A percentile compares a stretch with the other conserved stretches of the same genome.
These are phyloP conservation scores for Himantopus leucocephalus DNA, from an alignment of 2,113 vertebrate species.

Conservation along the genomic window DNA sequence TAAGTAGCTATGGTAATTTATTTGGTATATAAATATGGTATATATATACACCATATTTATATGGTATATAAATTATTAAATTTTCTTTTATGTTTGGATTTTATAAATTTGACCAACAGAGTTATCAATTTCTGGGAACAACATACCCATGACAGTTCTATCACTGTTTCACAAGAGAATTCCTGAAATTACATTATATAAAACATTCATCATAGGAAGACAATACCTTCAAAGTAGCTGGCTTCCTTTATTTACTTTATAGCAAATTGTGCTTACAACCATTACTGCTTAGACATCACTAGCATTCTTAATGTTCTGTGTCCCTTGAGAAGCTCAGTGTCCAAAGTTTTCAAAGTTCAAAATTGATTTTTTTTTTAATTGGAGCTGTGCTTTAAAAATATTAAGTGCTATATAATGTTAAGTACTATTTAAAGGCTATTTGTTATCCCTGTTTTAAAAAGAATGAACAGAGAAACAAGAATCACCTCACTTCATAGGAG, in stretches of 20 bases:
- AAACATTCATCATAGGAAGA: not conserved
- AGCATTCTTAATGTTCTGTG: not conserved
- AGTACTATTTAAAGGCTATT: not conserved
- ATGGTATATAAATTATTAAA: not conserved
- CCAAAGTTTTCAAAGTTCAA: not conserved
- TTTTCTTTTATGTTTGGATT: not conserved
- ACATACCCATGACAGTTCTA: not conserved
- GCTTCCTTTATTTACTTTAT: not conserved
- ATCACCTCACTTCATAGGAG: not conserved
- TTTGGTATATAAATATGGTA: no score
- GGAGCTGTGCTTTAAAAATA: not conserved
- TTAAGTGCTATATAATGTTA: not conserved
- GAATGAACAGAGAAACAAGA: not conserved
- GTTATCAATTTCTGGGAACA: not conserved
- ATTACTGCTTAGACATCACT: not conserved
- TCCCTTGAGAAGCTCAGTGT: not conserved
- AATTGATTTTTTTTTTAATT: not conserved
- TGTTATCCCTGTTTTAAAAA: not conserved
- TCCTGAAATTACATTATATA: not conserved
- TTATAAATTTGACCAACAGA: not conserved
- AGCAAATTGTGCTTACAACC: not conserved
- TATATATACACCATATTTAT: no score
- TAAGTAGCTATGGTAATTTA: not conserved
- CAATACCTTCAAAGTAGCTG: not conserved
- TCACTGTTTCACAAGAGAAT: not conserved